These are phyloP conservation scores for Erythrocercus mccallii DNA, from an alignment of 2,113 vertebrate species.

Conservation along the genomic window DNA sequence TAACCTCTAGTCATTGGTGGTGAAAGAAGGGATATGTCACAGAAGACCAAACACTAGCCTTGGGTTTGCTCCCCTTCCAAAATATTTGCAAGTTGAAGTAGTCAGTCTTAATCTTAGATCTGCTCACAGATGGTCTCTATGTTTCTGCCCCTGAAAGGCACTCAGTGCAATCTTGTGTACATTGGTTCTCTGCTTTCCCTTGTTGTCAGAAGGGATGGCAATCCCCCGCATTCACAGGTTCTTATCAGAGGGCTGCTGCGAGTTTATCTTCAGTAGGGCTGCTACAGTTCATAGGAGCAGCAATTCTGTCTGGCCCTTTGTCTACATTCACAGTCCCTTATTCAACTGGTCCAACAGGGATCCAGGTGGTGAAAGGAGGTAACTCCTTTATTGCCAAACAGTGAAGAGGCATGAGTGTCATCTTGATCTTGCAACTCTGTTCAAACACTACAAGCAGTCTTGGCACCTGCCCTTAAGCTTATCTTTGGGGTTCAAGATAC, in stretches of 20 bases:
- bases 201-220: not conserved
- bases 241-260: not conserved
- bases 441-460: not conserved
- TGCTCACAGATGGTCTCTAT: not conserved
- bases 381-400: not conserved
- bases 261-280: not conserved
- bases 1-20: not conserved
- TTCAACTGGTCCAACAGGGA: not conserved
- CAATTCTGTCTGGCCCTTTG: not conserved
- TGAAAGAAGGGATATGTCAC: not conserved
- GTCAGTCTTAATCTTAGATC: not conserved
- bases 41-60: not conserved
- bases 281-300: not conserved
- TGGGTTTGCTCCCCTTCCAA: not conserved
- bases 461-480: not conserved
- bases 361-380: not conserved
- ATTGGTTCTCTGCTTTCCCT: not conserved
- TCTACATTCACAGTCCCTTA: not conserved
- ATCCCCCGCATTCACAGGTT: rapidly evolving
- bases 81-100: rapidly evolving
- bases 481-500: not conserved
- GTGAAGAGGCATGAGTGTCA: not conserved
- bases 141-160: not conserved
- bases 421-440: not conserved
- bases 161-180: not conserved